A percentile compares a stretch with the other conserved stretches of the same genome.
phyloP scores from a whole-genome alignment of 2,888 invertebrate species.

The Ornithoptera priamus region DNA sequence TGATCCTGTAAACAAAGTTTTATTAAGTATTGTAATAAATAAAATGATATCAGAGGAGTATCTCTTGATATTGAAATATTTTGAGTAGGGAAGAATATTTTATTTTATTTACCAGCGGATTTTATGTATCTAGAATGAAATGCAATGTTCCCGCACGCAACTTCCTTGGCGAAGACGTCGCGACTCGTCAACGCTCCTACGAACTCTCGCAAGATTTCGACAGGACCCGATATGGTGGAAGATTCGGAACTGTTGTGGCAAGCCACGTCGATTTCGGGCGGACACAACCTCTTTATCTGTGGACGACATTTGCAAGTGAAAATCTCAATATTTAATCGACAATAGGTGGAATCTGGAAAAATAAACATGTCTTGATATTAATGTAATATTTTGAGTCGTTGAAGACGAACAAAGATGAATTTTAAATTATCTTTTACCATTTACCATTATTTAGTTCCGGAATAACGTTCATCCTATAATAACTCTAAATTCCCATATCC shows the following conservation, averaged over 20 bases:
- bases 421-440: no score
- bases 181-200: conserved; percentile 11
- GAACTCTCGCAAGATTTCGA: conserved; percentile 22
- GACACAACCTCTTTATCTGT: conserved; percentile 20
- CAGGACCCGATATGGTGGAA: conserved; percentile 31
- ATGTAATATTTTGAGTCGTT: no score
- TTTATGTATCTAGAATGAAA: conserved; percentile 29
- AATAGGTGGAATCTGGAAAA: no score
- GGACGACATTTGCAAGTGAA: not conserved
- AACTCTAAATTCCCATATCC: no score
- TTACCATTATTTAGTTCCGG: no score
- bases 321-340: no score
- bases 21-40: no score
- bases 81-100: not conserved
- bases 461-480: no score
- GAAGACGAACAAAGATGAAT: no score
- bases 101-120: conserved; percentile 23
- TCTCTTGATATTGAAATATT: no score
- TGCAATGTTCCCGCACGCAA: conserved; percentile 26
- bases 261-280: conserved; percentile 30
- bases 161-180: conserved; percentile 30
- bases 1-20: conserved; percentile 65
- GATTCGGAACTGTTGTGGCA: conserved; percentile 30
- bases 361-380: no score
- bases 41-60: no score